phyloP scores from a whole-genome alignment of 2,888 invertebrate species.

The Cyrtodaria siliqua region DNA sequence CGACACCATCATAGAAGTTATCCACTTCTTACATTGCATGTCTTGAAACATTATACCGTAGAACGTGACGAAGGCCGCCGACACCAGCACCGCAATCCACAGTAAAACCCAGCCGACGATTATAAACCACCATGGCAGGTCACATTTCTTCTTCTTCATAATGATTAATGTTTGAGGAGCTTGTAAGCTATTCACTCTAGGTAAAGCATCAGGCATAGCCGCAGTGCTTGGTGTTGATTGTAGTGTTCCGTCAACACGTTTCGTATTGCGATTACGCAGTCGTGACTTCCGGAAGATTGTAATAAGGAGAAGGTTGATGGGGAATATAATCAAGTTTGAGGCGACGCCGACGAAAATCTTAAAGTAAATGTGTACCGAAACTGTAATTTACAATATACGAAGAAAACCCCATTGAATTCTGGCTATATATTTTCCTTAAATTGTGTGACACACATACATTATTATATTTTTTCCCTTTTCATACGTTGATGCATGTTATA shows the following conservation, averaged over 20 bases:
- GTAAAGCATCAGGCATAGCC: slow-evolving; percentile 67
- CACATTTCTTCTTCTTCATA: slow-evolving; percentile 70
- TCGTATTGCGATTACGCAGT: slow-evolving; percentile 82
- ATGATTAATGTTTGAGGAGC: too few species aligned
- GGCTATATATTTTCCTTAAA: too few species aligned
- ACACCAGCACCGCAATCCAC: slow-evolving; percentile 82
- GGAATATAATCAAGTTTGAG: slow-evolving; percentile 86
- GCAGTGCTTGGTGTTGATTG: slow-evolving; percentile 59
- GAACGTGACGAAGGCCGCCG: slow-evolving; percentile 86
- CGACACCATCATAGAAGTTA: slow-evolving; percentile 86
- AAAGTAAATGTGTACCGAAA: too few species aligned
- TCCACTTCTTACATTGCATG: slow-evolving; percentile 86
- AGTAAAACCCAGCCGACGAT: slow-evolving; percentile 86
- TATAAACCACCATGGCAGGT: slow-evolving; percentile 84
- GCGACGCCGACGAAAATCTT: slow-evolving; percentile 86
- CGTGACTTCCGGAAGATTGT: slow-evolving; percentile 86
- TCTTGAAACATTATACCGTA: slow-evolving; percentile 87
- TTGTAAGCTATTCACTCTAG: slow-evolving; percentile 51
- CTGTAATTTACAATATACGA: too few species aligned
- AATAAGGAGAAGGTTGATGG: slow-evolving; percentile 86
- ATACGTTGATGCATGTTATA: too few species aligned
- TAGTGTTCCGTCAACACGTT: slow-evolving; percentile 83
- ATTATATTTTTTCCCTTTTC: too few species aligned
- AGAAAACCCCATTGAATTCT: too few species aligned
- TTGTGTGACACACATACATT: too few species aligned